phyloP scores from a whole-genome alignment of 2,113 vertebrate species.

The Aspiorhynchus laticeps region DNA sequence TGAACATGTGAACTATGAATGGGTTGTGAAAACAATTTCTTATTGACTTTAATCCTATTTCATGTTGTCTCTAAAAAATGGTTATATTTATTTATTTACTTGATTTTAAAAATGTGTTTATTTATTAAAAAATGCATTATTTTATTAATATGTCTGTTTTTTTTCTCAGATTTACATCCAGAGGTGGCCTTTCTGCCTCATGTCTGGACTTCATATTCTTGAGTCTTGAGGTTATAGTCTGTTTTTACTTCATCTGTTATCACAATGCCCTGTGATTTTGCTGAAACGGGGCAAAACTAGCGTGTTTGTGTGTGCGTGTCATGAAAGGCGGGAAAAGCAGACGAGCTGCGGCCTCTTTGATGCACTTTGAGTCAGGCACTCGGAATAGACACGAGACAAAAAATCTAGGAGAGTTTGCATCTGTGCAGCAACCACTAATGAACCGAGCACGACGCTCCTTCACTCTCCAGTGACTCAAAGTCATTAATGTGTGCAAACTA shows the following conservation, averaged over 20 bases:
- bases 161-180: too few relatives aligned
- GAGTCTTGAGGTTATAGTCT: background rate
- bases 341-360: slow-evolving; percentile 73
- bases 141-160: background rate
- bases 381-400: slow-evolving; percentile 67
- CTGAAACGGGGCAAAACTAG: background rate
- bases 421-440: slow-evolving; percentile 65
- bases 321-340: slow-evolving; percentile 69
- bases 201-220: background rate
- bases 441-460: slow-evolving; percentile 39
- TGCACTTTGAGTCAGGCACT: slow-evolving; percentile 59
- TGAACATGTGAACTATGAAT: background rate
- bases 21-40: background rate
- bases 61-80: background rate
- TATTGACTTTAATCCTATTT: background rate
- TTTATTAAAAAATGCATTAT: background rate
- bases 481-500: slow-evolving; percentile 65
- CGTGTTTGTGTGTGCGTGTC: slow-evolving; percentile 64
- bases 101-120: slow-evolving; percentile 9
- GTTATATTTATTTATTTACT: background rate
- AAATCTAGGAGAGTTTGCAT: slow-evolving; percentile 63
- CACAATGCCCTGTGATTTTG: background rate
- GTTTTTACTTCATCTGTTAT: slow-evolving; percentile 27
- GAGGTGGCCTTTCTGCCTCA: background rate
- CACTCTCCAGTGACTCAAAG: slow-evolving; percentile 59